Percentiles rank a stretch among this genome's conserved stretches.
Conservation (phyloP, 2,113 vertebrate genomes). For the Butorides virescens region DNA sequence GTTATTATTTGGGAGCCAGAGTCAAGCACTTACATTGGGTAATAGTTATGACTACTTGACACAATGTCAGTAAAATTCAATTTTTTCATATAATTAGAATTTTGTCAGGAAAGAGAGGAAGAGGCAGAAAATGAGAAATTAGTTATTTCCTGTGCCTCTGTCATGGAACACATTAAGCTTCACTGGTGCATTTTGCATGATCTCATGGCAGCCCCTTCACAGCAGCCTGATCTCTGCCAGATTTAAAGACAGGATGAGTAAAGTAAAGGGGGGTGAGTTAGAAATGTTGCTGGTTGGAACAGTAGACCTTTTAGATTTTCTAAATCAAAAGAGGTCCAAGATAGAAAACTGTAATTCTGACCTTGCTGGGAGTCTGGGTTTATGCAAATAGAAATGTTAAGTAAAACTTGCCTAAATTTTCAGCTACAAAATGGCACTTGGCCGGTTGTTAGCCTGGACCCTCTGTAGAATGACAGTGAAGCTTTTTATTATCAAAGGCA, state of each 20-base stretch:
- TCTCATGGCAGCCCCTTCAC: conserved; percentile 43
- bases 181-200: conserved; percentile 24
- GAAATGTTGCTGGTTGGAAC: neutral
- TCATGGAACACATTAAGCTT: conserved; percentile 28
- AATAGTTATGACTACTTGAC: conserved; percentile 44
- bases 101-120: conserved; percentile 60
- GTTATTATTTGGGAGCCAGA: conserved; percentile 43
- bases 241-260: neutral
- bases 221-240: conserved; percentile 25
- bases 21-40: neutral
- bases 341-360: neutral
- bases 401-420: neutral
- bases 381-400: neutral
- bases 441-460: fast-evolving
- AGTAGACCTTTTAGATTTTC: neutral
- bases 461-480: neutral
- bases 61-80: conserved; percentile 42
- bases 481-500: neutral
- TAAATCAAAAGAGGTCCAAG: neutral
- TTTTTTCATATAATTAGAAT: conserved; percentile 45
- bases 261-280: neutral
- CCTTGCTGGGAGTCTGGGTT: neutral
- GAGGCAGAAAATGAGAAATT: conserved; percentile 56
- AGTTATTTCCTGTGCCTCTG: conserved; percentile 62
- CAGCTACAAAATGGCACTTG: neutral